phyloP scores from a whole-genome alignment of 1,140 invertebrate species.

The Brachionus paranguensis region DNA sequence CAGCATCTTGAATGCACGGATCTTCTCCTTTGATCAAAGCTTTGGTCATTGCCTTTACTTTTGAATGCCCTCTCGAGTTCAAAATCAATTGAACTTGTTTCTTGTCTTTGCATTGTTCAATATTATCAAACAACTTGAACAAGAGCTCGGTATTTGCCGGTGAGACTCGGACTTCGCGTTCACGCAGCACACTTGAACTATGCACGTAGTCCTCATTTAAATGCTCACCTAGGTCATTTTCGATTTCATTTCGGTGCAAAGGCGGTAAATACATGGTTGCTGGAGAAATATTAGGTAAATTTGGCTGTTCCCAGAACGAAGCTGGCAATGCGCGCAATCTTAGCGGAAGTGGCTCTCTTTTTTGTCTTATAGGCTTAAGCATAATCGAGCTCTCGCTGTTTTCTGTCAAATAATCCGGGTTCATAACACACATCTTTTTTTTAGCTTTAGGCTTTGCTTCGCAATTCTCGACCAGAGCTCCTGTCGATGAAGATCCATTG shows the following conservation, averaged over 20 bases:
- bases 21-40: conserved; percentile 54
- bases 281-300: conserved; percentile 56
- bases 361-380: conserved; percentile 24
- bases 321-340: conserved; percentile 58
- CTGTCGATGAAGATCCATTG: background rate
- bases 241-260: conserved; percentile 51
- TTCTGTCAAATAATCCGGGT: background rate
- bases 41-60: conserved; percentile 43
- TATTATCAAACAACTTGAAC: conserved; percentile 57
- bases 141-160: conserved; percentile 58
- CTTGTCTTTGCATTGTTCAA: conserved; percentile 48
- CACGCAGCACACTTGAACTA: conserved; percentile 40
- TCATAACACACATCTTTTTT: conserved; percentile 14
- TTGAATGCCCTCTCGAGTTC: conserved; percentile 47
- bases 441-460: background rate
- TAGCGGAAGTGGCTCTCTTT: conserved; percentile 58
- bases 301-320: conserved; percentile 61
- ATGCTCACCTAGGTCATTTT: conserved; percentile 47
- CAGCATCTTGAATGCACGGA: conserved; percentile 57
- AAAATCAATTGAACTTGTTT: conserved; percentile 46
- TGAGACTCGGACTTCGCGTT: conserved; percentile 50
- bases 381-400: background rate
- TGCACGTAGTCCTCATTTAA: background rate
- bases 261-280: conserved; percentile 54
- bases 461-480: background rate